Percentiles rank a stretch among this genome's conserved stretches.
These are phyloP conservation scores for Drosophila incognita DNA, from an alignment of 2,888 invertebrate genomes.

Conservation along the genomic window DNA sequence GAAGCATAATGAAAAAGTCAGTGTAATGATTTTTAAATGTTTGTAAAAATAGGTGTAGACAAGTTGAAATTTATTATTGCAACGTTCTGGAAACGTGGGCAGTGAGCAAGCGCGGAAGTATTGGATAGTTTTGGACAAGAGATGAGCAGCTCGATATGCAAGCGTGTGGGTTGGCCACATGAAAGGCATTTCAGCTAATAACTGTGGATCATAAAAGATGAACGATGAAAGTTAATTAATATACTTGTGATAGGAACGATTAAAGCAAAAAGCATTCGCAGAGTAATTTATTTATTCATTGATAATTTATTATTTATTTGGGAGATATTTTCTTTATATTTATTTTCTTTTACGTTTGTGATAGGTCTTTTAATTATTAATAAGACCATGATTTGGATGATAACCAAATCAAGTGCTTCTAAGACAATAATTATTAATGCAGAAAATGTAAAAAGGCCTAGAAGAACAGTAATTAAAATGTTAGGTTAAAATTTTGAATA, in stretches of 20 bases:
- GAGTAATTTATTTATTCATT: background rate
- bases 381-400: background rate
- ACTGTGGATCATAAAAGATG: constrained; percentile 15
- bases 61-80: constrained; percentile 82
- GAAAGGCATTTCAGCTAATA: constrained; percentile 35
- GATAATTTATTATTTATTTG: background rate
- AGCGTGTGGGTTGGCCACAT: constrained; percentile 38
- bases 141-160: constrained; percentile 47
- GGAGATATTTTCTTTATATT: background rate
- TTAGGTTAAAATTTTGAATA: background rate
- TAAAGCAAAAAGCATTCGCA: background rate
- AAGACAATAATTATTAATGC: too few species aligned
- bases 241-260: background rate
- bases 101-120: constrained; percentile 61
- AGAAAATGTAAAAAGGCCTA: background rate
- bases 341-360: too few species aligned
- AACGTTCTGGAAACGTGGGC: constrained; percentile 63
- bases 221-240: background rate
- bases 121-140: constrained; percentile 55
- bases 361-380: too few species aligned
- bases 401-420: background rate
- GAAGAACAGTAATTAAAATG: background rate
- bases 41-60: constrained; percentile 82
- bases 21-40: constrained; percentile 81
- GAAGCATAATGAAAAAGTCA: constrained; percentile 78